phyloP scores from a whole-genome alignment of 1,140 invertebrate genomes.

The Lordiphosa stackelbergi region DNA sequence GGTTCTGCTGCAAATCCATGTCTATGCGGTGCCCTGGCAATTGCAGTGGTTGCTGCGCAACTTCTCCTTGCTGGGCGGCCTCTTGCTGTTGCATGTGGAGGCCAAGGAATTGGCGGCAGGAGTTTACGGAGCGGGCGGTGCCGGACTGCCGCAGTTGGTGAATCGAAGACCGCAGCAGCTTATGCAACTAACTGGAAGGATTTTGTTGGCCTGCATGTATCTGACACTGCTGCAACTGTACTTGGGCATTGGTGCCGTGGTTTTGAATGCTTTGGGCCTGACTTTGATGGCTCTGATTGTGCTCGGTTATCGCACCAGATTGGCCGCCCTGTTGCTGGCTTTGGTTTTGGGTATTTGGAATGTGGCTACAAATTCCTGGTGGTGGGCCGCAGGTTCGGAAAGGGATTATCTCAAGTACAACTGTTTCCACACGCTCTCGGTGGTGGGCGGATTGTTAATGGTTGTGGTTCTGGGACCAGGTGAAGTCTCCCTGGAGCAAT shows the following conservation, averaged over 20 bases:
- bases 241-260: not conserved
- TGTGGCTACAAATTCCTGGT: conserved; percentile 24
- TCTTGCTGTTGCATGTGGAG: conserved; percentile 32
- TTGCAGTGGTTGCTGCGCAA: conserved; percentile 26
- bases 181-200: conserved; percentile 29
- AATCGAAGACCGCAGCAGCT: conserved; percentile 21
- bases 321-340: conserved; percentile 21
- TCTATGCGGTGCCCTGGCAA: conserved; percentile 11
- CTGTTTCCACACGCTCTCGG: conserved; percentile 33
- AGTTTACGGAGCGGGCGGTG: conserved; percentile 1
- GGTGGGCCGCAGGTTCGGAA: conserved; percentile 8
- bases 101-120: not conserved
- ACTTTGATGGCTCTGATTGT: conserved; percentile 32
- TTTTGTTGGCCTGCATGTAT: conserved; percentile 31
- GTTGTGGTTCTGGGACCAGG: conserved; percentile 37
- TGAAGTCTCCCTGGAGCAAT: conserved; percentile 34
- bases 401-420: conserved; percentile 26
- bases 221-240: conserved; percentile 25
- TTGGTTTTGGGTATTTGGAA: conserved; percentile 29
- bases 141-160: conserved; percentile 15
- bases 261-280: conserved; percentile 17
- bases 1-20: conserved; percentile 15
- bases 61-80: conserved; percentile 27
- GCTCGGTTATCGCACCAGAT: conserved; percentile 33
- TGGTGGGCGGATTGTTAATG: conserved; percentile 34